Evolutionary conservation across 2,888 invertebrate species (phyloP).

Genomic region (Ectemnius cavifrons): DNA sequence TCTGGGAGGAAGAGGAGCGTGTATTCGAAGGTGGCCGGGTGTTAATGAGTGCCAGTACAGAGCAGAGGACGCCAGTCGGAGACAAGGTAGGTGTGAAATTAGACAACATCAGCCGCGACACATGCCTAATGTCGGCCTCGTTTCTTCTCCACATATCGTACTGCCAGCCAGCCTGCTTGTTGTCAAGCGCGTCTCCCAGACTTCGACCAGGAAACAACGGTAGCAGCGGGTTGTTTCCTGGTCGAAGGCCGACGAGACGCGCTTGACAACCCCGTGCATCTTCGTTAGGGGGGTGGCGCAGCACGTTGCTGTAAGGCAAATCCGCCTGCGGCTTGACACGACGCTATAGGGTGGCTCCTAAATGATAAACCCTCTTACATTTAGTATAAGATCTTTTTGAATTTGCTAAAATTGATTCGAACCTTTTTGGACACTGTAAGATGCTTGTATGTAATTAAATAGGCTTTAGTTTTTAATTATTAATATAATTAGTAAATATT

Average conservation of each 20-base stretch:
- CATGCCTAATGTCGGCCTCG: slow-evolving; percentile 49
- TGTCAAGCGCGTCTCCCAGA: neutral
- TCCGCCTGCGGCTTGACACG: slow-evolving; percentile 12
- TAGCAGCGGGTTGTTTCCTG: slow-evolving; percentile 42
- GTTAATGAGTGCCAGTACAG: slow-evolving; percentile 44
- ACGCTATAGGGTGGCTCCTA: no score
- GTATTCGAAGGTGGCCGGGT: slow-evolving; percentile 11
- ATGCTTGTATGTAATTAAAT: no score
- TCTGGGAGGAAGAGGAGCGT: neutral
- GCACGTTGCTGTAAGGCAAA: slow-evolving; percentile 21
- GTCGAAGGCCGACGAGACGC: slow-evolving; percentile 38
- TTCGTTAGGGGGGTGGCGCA: slow-evolving; percentile 21
- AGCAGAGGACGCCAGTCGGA: neutral
- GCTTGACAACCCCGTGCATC: slow-evolving; percentile 31
- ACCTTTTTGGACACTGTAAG: no score
- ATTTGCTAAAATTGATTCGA: no score
- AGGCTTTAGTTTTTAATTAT: no score
- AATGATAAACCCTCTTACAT: no score
- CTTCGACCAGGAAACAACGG: no score
- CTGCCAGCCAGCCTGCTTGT: slow-evolving; percentile 7
- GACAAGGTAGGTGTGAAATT: slow-evolving; percentile 34
- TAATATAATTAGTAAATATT: no score
- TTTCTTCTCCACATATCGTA: slow-evolving; percentile 44
- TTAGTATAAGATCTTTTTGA: no score
- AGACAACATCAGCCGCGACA: slow-evolving; percentile 53